These are phyloP conservation scores for Dreissena rostriformis DNA, from an alignment of 1,140 invertebrate species.

Conservation along the genomic window DNA sequence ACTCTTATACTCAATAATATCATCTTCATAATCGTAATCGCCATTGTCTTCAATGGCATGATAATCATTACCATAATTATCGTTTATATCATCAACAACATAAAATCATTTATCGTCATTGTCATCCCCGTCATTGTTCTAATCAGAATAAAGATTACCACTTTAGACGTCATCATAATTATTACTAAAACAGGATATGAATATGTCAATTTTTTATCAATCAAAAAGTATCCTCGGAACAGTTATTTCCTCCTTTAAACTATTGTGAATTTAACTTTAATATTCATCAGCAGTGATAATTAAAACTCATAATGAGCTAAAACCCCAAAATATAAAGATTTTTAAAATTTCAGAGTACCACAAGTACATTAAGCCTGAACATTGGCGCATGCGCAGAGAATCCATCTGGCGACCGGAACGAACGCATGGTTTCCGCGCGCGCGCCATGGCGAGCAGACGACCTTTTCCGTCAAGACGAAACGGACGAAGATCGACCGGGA, in stretches of 20 bases:
- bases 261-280: neutral
- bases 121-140: too few relatives aligned
- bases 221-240: neutral
- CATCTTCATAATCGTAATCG: too few relatives aligned
- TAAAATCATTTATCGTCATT: neutral
- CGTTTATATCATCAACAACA: too few relatives aligned
- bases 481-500: conserved; percentile 29
- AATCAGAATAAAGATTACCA: too few relatives aligned
- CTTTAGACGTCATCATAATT: too few relatives aligned
- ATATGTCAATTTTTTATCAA: neutral
- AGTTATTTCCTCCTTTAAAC: neutral
- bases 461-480: conserved; percentile 19
- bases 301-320: neutral
- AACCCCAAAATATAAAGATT: neutral
- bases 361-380: conserved; percentile 38
- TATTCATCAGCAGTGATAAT: neutral
- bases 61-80: too few relatives aligned
- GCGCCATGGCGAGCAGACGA: conserved; percentile 50
- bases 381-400: conserved; percentile 32
- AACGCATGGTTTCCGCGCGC: conserved; percentile 42
- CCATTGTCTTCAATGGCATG: too few relatives aligned
- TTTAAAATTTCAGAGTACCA: neutral
- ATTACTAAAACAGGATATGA: too few relatives aligned
- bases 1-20: too few relatives aligned
- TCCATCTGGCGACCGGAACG: neutral